These are phyloP conservation scores for Crenichthys baileyi DNA, from an alignment of 2,797 vertebrate species.

Conservation along the genomic window DNA sequence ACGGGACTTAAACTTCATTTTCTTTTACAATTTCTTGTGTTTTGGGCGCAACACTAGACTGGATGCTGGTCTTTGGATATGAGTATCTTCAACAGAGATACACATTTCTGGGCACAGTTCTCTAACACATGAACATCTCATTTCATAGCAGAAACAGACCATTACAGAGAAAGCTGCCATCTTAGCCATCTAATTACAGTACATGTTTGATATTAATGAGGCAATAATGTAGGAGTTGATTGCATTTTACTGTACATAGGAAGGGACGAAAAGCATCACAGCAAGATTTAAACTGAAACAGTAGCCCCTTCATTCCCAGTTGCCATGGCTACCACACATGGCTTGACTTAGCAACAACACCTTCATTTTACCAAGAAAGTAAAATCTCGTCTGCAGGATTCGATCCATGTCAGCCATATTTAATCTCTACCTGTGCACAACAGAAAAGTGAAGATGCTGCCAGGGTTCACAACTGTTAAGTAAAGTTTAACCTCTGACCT, in stretches of 20 bases:
- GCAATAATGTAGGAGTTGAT: slow-evolving; percentile 1
- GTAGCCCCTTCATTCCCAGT: slow-evolving; percentile 20
- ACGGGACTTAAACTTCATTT: too few relatives aligned
- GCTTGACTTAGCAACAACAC: slow-evolving; percentile 6
- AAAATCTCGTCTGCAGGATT: slow-evolving; percentile 21
- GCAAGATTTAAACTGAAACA: slow-evolving; percentile 7
- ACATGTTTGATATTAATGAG: not conserved
- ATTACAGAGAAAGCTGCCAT: not conserved
- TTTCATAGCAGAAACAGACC: not conserved
- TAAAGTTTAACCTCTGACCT: slow-evolving; percentile 5
- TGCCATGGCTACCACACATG: slow-evolving; percentile 27
- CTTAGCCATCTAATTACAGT: not conserved
- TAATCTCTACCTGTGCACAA: slow-evolving; percentile 22
- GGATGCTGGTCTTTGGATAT: too few relatives aligned
- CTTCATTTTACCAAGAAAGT: slow-evolving; percentile 15
- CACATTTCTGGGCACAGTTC: not conserved
- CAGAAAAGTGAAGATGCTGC: slow-evolving; percentile 13
- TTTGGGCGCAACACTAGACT: too few relatives aligned
- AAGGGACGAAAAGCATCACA: not conserved
- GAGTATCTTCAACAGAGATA: too few relatives aligned
- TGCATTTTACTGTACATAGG: slow-evolving; percentile 2
- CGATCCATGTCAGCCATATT: slow-evolving; percentile 15
- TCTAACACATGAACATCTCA: not conserved
- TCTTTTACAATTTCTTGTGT: too few relatives aligned
- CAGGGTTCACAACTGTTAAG: slow-evolving; percentile 21